Percentiles rank a stretch among this genome's conserved stretches.
Conservation (phyloP, 2,113 vertebrate species). For the Sander vitreus region DNA sequence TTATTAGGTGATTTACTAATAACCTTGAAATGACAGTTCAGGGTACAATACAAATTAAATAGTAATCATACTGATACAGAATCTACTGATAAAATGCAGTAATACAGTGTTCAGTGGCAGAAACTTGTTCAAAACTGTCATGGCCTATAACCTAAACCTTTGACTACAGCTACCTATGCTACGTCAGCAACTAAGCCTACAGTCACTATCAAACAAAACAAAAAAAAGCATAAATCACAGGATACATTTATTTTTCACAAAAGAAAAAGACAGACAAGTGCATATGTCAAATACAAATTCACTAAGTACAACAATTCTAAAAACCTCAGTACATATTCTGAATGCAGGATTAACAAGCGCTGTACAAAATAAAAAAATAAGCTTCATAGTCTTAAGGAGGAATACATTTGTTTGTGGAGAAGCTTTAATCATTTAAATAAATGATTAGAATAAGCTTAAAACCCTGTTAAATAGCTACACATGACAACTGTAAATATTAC, state of each 20-base stretch:
- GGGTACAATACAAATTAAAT: not conserved
- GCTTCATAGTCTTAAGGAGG: slow-evolving; percentile 46
- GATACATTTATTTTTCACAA: slow-evolving; percentile 37
- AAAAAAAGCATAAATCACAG: slow-evolving; percentile 28
- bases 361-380: slow-evolving; percentile 53
- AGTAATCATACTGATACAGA: too few relatives aligned
- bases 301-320: slow-evolving; percentile 50
- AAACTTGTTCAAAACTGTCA: slow-evolving; percentile 2
- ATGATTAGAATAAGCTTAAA: slow-evolving; percentile 61
- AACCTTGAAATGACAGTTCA: not conserved
- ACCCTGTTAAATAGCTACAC: slow-evolving; percentile 71
- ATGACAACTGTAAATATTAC: slow-evolving; percentile 83
- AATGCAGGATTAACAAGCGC: slow-evolving; percentile 55
- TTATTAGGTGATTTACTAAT: not conserved
- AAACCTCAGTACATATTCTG: slow-evolving; percentile 58
- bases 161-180: slow-evolving; percentile 17
- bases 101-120: not conserved
- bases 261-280: slow-evolving; percentile 43
- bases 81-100: not conserved
- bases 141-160: slow-evolving; percentile 1
- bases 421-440: slow-evolving; percentile 60
- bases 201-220: slow-evolving; percentile 1
- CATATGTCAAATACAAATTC: slow-evolving; percentile 69
- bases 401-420: slow-evolving; percentile 34
- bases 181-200: slow-evolving; percentile 29